Evolutionary conservation across 1,140 invertebrate species (phyloP).

Genomic region (Drosophila elegans): DNA sequence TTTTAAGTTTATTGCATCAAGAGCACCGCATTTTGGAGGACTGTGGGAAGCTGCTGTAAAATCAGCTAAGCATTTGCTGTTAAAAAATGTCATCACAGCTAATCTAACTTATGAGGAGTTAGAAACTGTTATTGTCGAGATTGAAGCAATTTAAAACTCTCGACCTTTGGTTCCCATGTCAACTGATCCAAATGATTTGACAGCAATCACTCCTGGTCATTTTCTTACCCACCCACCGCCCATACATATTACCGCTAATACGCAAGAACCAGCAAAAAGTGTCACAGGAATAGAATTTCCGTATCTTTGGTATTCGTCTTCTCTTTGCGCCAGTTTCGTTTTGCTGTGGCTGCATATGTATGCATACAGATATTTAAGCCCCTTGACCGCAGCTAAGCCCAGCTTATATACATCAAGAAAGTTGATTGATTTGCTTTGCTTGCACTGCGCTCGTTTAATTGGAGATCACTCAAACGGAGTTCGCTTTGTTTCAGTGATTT

Average conservation of each 20-base stretch:
- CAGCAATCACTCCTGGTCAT: too few relatives aligned
- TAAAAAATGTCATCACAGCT: too few relatives aligned
- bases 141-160: too few relatives aligned
- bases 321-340: conserved; percentile 3
- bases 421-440: not conserved
- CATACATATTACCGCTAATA: not conserved
- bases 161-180: too few relatives aligned
- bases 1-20: too few relatives aligned
- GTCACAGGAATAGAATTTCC: not conserved
- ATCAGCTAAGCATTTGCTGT: too few relatives aligned
- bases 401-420: not conserved
- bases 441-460: not conserved
- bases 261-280: not conserved
- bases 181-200: too few relatives aligned
- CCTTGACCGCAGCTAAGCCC: not conserved
- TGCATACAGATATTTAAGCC: not conserved
- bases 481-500: not conserved
- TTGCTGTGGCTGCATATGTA: not conserved
- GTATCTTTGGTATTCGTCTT: conserved; percentile 2
- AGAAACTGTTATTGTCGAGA: too few relatives aligned
- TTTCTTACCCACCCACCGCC: too few relatives aligned
- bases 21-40: too few relatives aligned
- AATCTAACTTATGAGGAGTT: too few relatives aligned
- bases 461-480: conserved; percentile 1
- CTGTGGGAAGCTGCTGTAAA: too few relatives aligned